Evolutionary conservation across 2,113 vertebrate species (phyloP), one percentile per base, ranked within the genome.

Genomic region (Piaya cayana): DNA sequence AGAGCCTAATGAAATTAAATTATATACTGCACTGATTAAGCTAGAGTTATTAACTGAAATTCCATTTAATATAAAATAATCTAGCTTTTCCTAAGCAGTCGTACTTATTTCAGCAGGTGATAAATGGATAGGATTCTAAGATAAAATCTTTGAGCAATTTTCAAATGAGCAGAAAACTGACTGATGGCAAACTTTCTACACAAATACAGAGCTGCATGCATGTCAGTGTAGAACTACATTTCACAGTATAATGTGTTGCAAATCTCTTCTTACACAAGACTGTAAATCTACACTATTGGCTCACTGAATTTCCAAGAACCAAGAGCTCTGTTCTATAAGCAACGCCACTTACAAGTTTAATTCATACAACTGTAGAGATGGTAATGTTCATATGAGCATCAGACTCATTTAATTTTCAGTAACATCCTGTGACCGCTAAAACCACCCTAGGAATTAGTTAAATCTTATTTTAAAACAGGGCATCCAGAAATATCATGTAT

Each of bases 1-100:
- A 79, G 53, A 91, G 15, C 9, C 47, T 82, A 87, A 90, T 67
- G 45, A 91, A 93, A 92, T 87, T 70, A 79, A 91, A 91, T 65
- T 55, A 39, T 34, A 87, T 37, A 45, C 60, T 72, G 26, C 21
- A 37, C 12, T 56, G 42, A 88, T 92, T 70, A 84, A 93, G 60
- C 18, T 68, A 36, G 19, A 65, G 42, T 65, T 85, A 77, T 30
- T 55, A 82, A 79, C 12, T 37, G 20, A 84, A 95, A 91, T 67
- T 65, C 53, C 45, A 74, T 58, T 65, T 74, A 69, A 56, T n/a
- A 91, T 36, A 71, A 89, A 76, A 82, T 82, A 80, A 85, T 50
- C n/a, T 76, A 69, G 25, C 17, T 85, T 84, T 58, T 80, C 22
- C 50, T 70, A 62, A 88, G 70, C 50, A 90, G 20, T 53, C 78